Conservation (phyloP, 2,797 vertebrate genomes). For the Betta splendens region DNA sequence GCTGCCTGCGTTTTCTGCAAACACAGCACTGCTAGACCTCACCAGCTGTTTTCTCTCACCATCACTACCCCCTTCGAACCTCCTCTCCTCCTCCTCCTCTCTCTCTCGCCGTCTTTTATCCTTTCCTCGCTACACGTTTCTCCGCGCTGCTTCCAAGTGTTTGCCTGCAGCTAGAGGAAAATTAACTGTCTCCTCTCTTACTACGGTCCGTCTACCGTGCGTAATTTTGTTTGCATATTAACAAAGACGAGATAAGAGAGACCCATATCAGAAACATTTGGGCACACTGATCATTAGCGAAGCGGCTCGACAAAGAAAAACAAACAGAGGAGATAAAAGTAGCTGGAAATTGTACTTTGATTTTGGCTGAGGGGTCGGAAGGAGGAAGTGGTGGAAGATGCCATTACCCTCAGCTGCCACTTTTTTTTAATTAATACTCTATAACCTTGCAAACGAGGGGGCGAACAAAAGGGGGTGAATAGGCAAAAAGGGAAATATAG, state of each 20-base stretch:
- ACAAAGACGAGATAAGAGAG: conserved; percentile 49
- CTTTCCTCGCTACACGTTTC: conserved; percentile 29
- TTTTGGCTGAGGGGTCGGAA: conserved; percentile 11
- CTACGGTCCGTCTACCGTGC: conserved; percentile 17
- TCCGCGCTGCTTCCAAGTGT: conserved; percentile 49
- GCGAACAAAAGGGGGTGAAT: conserved; percentile 15
- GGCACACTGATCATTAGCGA: conserved; percentile 49
- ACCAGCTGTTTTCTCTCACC: conserved; percentile 75
- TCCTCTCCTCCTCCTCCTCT: conserved; percentile 29
- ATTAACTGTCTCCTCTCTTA: conserved; percentile 51
- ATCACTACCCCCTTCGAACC: conserved; percentile 48
- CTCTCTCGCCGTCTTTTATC: background rate
- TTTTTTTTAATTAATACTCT: conserved; percentile 58
- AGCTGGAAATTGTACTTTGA: conserved; percentile 25
- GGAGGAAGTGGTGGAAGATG: conserved; percentile 37
- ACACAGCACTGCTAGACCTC: conserved; percentile 72
- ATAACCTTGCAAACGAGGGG: conserved; percentile 41
- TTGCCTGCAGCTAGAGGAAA: conserved; percentile 57
- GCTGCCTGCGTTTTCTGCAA: conserved; percentile 74
- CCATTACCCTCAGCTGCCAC: conserved; percentile 37
- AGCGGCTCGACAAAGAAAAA: conserved; percentile 1
- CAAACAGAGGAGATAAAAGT: conserved; percentile 15
- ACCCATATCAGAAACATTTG: conserved; percentile 41
- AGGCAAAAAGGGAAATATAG: background rate
- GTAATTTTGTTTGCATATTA: conserved; percentile 64